Evolutionary conservation across 2,888 invertebrate species (phyloP), one percentile per base, ranked within the genome.

Genomic region (Acronicta alni): DNA sequence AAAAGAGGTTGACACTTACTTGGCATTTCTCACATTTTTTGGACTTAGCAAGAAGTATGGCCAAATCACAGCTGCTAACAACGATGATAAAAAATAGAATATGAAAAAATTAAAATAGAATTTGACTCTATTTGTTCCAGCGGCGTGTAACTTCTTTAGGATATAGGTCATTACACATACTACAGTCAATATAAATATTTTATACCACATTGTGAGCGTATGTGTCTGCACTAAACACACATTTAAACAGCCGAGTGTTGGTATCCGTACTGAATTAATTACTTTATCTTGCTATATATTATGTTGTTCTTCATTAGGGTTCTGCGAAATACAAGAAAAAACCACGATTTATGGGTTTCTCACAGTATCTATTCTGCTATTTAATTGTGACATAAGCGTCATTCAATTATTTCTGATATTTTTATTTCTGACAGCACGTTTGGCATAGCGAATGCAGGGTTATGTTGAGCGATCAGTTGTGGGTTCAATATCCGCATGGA

Each of bases 11-110:
- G 51, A 15, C 54, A 92, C 93, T 91, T 81, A 94, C 94, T 84
- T 84, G 16, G 88, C 78, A 78, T 95, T 95, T 51, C 78, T 85
- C 9, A 92, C 89, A 75, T 86, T 84, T 69, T 72, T 88, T 2
- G 91, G 90, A 3, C 79, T 82, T 0, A 91, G 58, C 44, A 91
- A 73, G 64, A 89, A 91, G n/a, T 80, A 71, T 0, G 92, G 92
- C 85, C 86, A 89, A 30, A 89, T 64, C 2, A 89, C 58, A 46
- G 71, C 77, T 0, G 87, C 58, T 3, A 86, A 10, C 0, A 81
- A 2, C 0, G 82, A 82, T 5, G 82, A 77, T 16, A 66, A 52
- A 6, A 87, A 75, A 59, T 90, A 89, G 55, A 82, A 89, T 37
- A 86, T 55, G 5, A 73, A 76, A 52, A 87, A 89, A 67, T 86